Base-by-base conservation (phyloP, 1,140 invertebrate species). In the Drosophila suzukii region DNA sequence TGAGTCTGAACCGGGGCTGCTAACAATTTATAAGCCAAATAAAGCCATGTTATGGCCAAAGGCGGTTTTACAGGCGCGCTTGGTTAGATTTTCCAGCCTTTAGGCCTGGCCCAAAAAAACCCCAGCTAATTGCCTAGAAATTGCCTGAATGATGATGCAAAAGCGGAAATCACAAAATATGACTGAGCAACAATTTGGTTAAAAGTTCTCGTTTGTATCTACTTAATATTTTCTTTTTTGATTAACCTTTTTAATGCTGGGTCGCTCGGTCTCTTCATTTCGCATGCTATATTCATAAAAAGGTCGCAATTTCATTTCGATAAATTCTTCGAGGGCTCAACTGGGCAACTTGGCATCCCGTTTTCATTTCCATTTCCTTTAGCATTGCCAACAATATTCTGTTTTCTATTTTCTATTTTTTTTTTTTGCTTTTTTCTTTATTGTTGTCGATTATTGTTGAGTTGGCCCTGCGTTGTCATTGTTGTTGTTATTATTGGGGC, bases 21-120 rank as follows among this genome's bases (percentile, higher is more conserved):
- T 34, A 83, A 79, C 80, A 82, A 83, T 83, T 80, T 84, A 84
- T 84, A 84, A 83, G 81, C 81, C 81, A 83, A 83, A 83, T 83
- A 80, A 83, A 83, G 81, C 81, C 81, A 76, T 84, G 81, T 83
- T 84, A 84, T 84, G 72, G 65, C 81, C 72, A 61, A 50, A 72
- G 75, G 81, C 81, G 79, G 78, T 50, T 50, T 49, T 47, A 6
- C 24, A 66, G 77, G 36, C 54, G 27, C 49, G 27, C 27, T 17
- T 7, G 32, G 8, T 44, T 24, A 4, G 17, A 53, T 66, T 68
- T 63, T 34, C 11, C 27, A 63, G 65, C 46, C 38, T 34, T 63
- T 58, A 17, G 60, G 55, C 34, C 27, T 32, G 15, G 36, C 32
- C 8, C 3, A 0, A 7, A 57, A 36, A 56, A 36, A 32, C 10